Evolutionary conservation across 2,113 vertebrate species (phyloP), one percentile per base, ranked within the genome.

Genomic region (Hippoglossus stenolepis): DNA sequence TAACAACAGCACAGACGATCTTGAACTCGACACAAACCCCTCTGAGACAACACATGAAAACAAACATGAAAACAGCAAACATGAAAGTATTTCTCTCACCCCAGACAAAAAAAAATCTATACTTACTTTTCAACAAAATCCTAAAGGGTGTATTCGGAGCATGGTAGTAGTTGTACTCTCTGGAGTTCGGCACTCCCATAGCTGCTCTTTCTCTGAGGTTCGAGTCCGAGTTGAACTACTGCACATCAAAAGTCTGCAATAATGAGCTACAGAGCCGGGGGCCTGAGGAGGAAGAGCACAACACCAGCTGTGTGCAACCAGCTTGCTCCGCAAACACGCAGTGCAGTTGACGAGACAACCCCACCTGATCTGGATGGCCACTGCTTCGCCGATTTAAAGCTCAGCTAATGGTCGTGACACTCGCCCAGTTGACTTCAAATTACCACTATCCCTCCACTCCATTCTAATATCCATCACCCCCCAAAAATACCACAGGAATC

Each of bases 181-280:
- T 93, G 35, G 94, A 95, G 86, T 93, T 94, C 31, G 93, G 85
- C 38, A 94, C 94, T 88, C 93, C 94, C 94, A 95, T 95, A 11
- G 73, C 70, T 78, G 62, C 6, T 81, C 28, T 68, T 76, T 6
- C 31, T 51, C 72, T 49, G 31, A 67, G 18, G 13, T 61, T 72
- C 65, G 67, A 60, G 71, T 61, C 58, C 18, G 2, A 79, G 24
- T 72, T 61, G 73, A 63, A 80, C 69, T 49, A 28, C 63, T 49
- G 56, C 24, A 45, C 72, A 79, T 79, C 79, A 71, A 80, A 72
- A 79, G 35, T 85, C 63, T 1, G 21, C 69, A 79, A 73, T 7
- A 51, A 73, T 53, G 54, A 73, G 54, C 40, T 21, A 47, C 23
- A 72, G 28, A 65, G 14, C 23, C 28, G 2, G 1, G 65, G 45